These are phyloP conservation scores for Orthonevra nobilis DNA, from an alignment of 2,888 invertebrate species.

Conservation along the genomic window DNA sequence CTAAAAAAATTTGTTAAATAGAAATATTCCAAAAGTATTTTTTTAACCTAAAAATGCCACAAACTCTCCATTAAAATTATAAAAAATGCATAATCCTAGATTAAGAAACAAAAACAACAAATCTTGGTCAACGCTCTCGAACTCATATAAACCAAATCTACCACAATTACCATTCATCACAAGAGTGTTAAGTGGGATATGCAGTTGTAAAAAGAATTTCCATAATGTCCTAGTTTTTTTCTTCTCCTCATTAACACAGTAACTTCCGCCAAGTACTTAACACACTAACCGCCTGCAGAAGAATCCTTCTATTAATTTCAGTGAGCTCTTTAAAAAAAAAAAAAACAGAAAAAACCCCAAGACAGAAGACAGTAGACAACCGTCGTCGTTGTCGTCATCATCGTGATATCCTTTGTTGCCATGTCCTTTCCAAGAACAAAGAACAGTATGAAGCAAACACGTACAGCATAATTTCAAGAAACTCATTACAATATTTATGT, in stretches of 20 bases:
- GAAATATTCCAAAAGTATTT: constrained; percentile 2
- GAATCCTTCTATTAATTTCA: constrained; percentile 24
- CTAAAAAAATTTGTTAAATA: too few relatives aligned
- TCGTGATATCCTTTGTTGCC: constrained; percentile 25
- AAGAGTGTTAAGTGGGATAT: constrained; percentile 1
- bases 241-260: constrained; percentile 56
- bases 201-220: constrained; percentile 5
- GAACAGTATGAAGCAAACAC: constrained; percentile 36
- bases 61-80: not conserved
- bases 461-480: constrained; percentile 52
- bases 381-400: constrained; percentile 10
- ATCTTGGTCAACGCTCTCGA: too few relatives aligned
- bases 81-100: too few relatives aligned
- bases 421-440: constrained; percentile 37
- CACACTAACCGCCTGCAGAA: constrained; percentile 51
- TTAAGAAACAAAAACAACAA: too few relatives aligned
- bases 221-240: constrained; percentile 37
- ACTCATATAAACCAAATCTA: too few relatives aligned
- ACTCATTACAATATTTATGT: constrained; percentile 65
- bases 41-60: too few relatives aligned
- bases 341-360: constrained; percentile 27
- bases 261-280: constrained; percentile 52
- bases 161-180: not conserved
- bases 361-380: constrained; percentile 37
- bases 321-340: constrained; percentile 7